Conservation (phyloP, 2,888 invertebrate species). For the Neuroscelio doddi region DNA sequence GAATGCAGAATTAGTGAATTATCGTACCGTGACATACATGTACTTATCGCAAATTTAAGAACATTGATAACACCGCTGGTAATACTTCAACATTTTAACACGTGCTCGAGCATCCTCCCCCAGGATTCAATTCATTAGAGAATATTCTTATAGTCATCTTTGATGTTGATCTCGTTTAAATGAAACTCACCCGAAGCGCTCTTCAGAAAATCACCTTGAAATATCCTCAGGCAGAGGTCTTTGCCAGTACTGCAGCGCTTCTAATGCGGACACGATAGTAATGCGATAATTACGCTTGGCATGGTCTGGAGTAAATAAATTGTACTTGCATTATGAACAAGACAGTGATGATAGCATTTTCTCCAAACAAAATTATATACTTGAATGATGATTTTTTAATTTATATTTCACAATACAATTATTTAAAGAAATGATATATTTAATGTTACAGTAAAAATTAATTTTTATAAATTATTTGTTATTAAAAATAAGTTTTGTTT, state of each 20-base stretch:
- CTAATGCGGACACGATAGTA: conserved; percentile 39
- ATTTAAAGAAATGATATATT: too few species aligned
- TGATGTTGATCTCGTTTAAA: conserved; percentile 64
- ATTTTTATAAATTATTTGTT: too few species aligned
- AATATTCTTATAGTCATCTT: conserved; percentile 63
- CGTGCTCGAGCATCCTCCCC: conserved; percentile 49
- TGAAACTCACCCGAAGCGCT: conserved; percentile 55
- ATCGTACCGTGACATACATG: conserved; percentile 35
- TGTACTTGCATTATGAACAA: conserved; percentile 32
- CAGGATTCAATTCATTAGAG: conserved; percentile 70
- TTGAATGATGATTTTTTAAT: conserved; percentile 29
- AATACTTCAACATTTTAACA: conserved; percentile 63
- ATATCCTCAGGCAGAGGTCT: conserved; percentile 48
- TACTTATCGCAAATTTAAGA: conserved; percentile 43
- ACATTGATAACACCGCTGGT: conserved; percentile 49
- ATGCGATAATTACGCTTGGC: conserved; percentile 47
- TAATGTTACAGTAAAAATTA: too few species aligned
- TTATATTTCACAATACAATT: conserved; percentile 12
- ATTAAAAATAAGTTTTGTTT: too few species aligned
- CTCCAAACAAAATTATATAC: conserved; percentile 26
- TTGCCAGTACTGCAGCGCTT: conserved; percentile 13
- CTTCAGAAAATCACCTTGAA: conserved; percentile 52
- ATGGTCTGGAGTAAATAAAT: conserved; percentile 43
- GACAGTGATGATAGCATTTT: conserved; percentile 23
- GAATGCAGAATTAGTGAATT: too few species aligned